Conservation (phyloP, 2,888 invertebrate genomes). For the Bellardia pandia region DNA sequence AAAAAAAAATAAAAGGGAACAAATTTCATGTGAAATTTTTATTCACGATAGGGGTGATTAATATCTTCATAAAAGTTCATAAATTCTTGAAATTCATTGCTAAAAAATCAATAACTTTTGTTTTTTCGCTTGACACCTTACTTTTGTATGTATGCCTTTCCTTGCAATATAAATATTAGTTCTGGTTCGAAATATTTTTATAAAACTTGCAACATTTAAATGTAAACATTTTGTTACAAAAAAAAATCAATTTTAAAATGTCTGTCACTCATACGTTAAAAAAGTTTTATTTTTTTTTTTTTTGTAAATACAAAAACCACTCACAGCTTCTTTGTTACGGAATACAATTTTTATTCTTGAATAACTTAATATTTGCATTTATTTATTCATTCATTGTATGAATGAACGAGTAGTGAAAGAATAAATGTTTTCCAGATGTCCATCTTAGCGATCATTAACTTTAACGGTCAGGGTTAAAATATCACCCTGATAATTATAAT, state of each 20-base stretch:
- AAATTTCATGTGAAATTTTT: too few relatives aligned
- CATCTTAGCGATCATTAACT: constrained; percentile 48
- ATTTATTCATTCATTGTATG: not conserved
- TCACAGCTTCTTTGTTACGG: constrained; percentile 16
- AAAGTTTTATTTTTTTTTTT: not conserved
- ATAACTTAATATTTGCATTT: not conserved
- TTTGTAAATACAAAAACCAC: not conserved
- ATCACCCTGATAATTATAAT: constrained; percentile 23
- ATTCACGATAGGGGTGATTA: too few relatives aligned
- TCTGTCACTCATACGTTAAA: constrained; percentile 14
- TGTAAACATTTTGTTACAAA: not conserved
- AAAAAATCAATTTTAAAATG: not conserved
- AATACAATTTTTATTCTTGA: constrained; percentile 3
- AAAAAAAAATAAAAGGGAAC: too few relatives aligned
- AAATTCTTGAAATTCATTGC: too few relatives aligned
- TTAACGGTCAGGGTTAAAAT: constrained; percentile 58
- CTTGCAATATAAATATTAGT: not conserved
- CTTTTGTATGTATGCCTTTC: not conserved
- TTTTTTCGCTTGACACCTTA: too few relatives aligned
- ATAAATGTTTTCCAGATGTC: constrained; percentile 65
- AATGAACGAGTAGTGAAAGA: constrained; percentile 37
- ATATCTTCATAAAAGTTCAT: too few relatives aligned
- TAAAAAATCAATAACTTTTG: too few relatives aligned
- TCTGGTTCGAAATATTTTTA: not conserved
- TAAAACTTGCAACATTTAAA: not conserved